These are phyloP conservation scores for Hiodon alosoides DNA, from an alignment of 2,113 vertebrate genomes.

Conservation along the genomic window DNA sequence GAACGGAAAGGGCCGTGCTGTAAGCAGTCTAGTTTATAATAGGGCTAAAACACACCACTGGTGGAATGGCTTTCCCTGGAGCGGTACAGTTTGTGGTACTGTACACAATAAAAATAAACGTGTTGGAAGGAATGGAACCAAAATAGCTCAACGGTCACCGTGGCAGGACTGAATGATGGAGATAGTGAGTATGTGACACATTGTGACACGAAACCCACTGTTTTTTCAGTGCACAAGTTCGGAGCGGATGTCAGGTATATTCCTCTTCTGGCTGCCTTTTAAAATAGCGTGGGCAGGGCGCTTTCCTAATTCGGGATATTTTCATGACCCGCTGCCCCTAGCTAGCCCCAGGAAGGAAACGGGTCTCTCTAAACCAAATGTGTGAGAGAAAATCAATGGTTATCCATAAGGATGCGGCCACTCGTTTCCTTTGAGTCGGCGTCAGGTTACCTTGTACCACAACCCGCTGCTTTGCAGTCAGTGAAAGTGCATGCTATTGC, in stretches of 20 bases:
- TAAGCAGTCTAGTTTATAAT: not conserved
- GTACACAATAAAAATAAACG: conserved; percentile 8
- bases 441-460: too few relatives aligned
- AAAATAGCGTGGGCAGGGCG: not conserved
- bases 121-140: not conserved
- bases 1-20: not conserved
- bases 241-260: not conserved
- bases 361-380: conserved; percentile 50
- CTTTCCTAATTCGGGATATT: conserved; percentile 35
- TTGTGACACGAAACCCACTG: not conserved
- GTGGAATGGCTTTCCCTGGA: not conserved
- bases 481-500: too few relatives aligned
- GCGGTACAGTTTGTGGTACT: conserved; percentile 3
- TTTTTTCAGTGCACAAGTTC: not conserved
- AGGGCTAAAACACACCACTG: not conserved
- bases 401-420: not conserved
- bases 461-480: too few relatives aligned
- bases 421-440: too few relatives aligned
- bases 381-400: conserved; percentile 36
- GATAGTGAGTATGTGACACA: not conserved
- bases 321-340: conserved; percentile 43
- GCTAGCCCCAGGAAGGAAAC: conserved; percentile 57
- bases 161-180: not conserved
- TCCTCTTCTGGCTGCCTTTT: too few relatives aligned
- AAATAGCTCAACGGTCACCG: not conserved